Percentiles rank a stretch among this genome's conserved stretches.
Conservation (phyloP, 2,113 vertebrate genomes). For the Camelus bactrianus region DNA sequence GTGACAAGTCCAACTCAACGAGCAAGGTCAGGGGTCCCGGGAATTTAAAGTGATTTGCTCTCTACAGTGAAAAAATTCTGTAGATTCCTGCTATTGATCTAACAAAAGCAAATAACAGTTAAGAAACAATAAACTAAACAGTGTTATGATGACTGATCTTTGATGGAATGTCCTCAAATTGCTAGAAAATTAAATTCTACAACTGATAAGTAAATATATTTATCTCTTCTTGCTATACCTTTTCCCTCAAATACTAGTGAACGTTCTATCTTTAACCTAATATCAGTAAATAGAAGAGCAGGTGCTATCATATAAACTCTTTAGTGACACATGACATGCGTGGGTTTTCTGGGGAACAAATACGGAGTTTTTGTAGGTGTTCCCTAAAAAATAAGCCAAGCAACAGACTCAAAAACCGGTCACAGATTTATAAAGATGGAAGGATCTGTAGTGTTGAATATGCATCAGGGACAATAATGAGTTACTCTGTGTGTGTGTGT, state of each 20-base stretch:
- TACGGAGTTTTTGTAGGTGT: not conserved
- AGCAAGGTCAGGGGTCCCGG: not conserved
- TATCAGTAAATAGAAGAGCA: not conserved
- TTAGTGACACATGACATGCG: not conserved
- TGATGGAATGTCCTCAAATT: not conserved
- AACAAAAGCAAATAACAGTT: not conserved
- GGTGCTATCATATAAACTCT: not conserved
- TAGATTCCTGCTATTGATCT: not conserved
- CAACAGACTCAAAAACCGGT: not conserved
- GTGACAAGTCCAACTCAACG: not conserved
- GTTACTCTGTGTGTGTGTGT: not conserved
- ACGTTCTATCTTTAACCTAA: not conserved
- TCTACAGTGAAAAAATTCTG: not conserved
- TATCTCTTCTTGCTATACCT: not conserved
- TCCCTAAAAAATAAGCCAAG: not conserved
- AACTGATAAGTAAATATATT: not conserved
- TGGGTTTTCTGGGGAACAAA: not conserved
- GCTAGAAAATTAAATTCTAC: not conserved
- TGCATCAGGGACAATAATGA: not conserved
- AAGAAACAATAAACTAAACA: not conserved
- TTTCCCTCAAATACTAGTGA: not conserved
- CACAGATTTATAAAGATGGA: not conserved
- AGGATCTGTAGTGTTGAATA: not conserved
- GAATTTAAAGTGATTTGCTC: conserved; percentile 11
- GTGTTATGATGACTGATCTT: not conserved